Percentiles rank a stretch among this genome's conserved stretches.
phyloP scores from a whole-genome alignment of 2,113 vertebrate genomes.

The Nanorana parkeri region DNA sequence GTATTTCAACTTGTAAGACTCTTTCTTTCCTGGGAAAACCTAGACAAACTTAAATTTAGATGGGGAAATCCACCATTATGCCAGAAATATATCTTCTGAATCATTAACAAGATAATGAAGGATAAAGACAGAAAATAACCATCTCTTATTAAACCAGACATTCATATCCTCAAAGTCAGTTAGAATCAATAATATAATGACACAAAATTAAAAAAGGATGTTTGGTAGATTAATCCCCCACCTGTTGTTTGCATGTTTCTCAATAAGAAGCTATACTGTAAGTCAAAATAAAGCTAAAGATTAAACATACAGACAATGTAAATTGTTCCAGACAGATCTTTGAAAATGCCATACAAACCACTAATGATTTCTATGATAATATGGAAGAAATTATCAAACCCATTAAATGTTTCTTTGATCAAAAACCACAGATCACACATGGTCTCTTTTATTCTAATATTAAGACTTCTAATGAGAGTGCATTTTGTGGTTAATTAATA shows the following conservation, averaged over 20 bases:
- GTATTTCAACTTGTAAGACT: no score
- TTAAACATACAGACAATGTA: slow-evolving; percentile 41
- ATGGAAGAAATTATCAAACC: slow-evolving; percentile 47
- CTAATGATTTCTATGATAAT: slow-evolving; percentile 51
- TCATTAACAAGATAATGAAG: slow-evolving; percentile 24
- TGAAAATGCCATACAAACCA: slow-evolving; percentile 20
- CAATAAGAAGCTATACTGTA: slow-evolving; percentile 30
- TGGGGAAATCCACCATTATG: slow-evolving; percentile 8
- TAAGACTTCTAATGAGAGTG: slow-evolving; percentile 34
- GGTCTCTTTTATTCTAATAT: slow-evolving; percentile 42
- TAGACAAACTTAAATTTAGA: background rate
- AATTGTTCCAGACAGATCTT: slow-evolving; percentile 48
- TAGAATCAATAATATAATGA: slow-evolving; percentile 28
- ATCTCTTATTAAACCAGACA: slow-evolving; percentile 13
- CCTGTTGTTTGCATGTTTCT: slow-evolving; percentile 35
- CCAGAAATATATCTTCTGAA: slow-evolving; percentile 2
- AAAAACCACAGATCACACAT: slow-evolving; percentile 39
- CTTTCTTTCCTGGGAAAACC: no score
- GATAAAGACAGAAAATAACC: slow-evolving; percentile 5
- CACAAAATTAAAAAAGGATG: slow-evolving; percentile 31
- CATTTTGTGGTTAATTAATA: slow-evolving; percentile 52
- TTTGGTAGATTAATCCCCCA: slow-evolving; percentile 27
- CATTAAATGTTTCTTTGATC: slow-evolving; percentile 45
- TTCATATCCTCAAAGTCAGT: slow-evolving; percentile 9
- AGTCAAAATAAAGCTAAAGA: slow-evolving; percentile 27